Evolutionary conservation across 2,888 invertebrate genomes (phyloP).

Genomic region (Euplagia quadripunctaria): DNA sequence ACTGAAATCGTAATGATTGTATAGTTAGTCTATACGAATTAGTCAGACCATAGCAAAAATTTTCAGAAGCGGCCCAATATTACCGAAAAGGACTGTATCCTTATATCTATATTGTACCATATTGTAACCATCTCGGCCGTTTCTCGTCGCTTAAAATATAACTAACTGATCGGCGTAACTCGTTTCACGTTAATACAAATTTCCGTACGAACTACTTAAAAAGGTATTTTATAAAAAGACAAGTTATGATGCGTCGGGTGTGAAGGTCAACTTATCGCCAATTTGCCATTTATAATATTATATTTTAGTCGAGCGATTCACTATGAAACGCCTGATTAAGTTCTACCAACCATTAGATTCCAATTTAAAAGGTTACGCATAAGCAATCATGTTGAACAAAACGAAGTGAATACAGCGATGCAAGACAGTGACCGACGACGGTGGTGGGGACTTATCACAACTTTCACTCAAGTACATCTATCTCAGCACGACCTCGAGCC

Average conservation of each 20-base stretch:
- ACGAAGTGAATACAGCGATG: conserved; percentile 32
- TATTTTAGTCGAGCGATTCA: conserved; percentile 26
- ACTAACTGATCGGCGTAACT: too few relatives aligned
- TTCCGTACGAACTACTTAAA: too few relatives aligned
- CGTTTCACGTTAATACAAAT: too few relatives aligned
- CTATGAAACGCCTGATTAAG: conserved; percentile 37
- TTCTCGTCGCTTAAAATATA: too few relatives aligned
- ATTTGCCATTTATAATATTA: background rate
- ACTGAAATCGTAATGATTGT: too few relatives aligned
- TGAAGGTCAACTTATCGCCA: conserved; percentile 8
- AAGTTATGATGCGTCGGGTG: background rate
- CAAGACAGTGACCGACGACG: conserved; percentile 34
- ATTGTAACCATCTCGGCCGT: too few relatives aligned
- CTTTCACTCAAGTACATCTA: conserved; percentile 69
- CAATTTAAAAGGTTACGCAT: conserved; percentile 51
- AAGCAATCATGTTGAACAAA: conserved; percentile 49
- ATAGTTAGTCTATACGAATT: too few relatives aligned
- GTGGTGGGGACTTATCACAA: conserved; percentile 50
- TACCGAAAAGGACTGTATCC: too few relatives aligned
- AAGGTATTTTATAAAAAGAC: background rate
- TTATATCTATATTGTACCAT: too few relatives aligned
- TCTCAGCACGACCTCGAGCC: conserved; percentile 63
- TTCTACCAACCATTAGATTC: conserved; percentile 28
- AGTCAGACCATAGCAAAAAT: too few relatives aligned
- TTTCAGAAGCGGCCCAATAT: too few relatives aligned